Base-by-base conservation (phyloP, 2,888 invertebrate species). In the Microplitis deprimator region DNA sequence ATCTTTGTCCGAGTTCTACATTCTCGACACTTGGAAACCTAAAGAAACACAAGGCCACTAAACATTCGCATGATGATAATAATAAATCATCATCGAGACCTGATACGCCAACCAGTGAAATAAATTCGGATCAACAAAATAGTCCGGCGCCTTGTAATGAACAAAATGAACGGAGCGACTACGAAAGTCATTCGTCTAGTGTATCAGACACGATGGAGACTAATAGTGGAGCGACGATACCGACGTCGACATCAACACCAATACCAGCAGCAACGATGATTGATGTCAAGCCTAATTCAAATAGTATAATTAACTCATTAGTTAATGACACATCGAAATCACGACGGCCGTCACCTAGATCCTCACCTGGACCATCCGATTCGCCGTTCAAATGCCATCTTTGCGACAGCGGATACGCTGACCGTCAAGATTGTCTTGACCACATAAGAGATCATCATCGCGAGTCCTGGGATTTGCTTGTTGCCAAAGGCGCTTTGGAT, bases 341-440 rank as follows among this genome's bases (percentile, higher is more conserved):
- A 0, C 80, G 85, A 20, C 85, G 83, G 76, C 82, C 85, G 0
- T 89, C 88, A 0, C 89, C 89, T 0, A 85, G 86, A 16, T 86
- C 87, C 0, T 89, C 90, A 0, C 89, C 89, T 0, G 87, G 88
- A 2, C 87, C 88, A 50, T 92, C 93, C 1, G 95, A 95, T 81
- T 90, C 96, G 74, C 96, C 96, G 6, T 97, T 95, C 91, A 97
- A 97, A 90, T 98, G 98, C 87, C 97, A 98, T 90, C 91, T 98
- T 0, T 98, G 98, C 88, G 97, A 97, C 84, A 94, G 94, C 7
- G 96, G 96, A 0, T 98, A 95, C 85, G 92, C 93, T 0, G 95
- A 95, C 65, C 92, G 97, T 2, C 92, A 93, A 78, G 95, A 95
- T 17, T 96, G 96, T 29, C 90, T 97, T 79, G 94, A 94, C 41